Evolutionary conservation across 2,888 invertebrate genomes (phyloP).

Genomic region (Zootermopsis nevadensis): DNA sequence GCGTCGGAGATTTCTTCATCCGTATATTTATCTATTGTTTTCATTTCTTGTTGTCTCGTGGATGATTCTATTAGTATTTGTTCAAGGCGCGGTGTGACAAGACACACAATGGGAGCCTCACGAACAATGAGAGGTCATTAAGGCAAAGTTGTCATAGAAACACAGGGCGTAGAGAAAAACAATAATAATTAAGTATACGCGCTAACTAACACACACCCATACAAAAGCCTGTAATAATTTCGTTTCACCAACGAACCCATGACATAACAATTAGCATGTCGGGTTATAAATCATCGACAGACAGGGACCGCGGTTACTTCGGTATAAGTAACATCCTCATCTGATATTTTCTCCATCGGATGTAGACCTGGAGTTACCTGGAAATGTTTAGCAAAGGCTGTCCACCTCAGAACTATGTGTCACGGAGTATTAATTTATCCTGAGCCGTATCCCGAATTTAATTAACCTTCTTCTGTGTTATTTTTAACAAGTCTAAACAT

Average conservation of each 20-base stretch:
- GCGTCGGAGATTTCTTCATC: not conserved
- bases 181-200: not conserved
- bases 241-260: not conserved
- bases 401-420: not conserved
- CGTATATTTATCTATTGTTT: constrained; percentile 5
- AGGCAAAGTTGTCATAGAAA: not conserved
- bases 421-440: not conserved
- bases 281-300: too few relatives aligned
- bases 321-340: too few relatives aligned
- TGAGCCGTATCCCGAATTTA: not conserved
- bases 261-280: not conserved
- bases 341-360: too few relatives aligned
- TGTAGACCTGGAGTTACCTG: too few relatives aligned
- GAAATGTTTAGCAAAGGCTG: too few relatives aligned
- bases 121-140: not conserved
- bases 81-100: not conserved
- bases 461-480: not conserved
- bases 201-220: not conserved
- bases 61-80: not conserved
- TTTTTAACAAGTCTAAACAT: not conserved
- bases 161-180: not conserved
- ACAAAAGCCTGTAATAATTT: not conserved
- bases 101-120: not conserved
- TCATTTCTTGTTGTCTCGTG: not conserved
- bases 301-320: too few relatives aligned